Conservation (phyloP, 2,113 vertebrate genomes). For the Spilogale gracilis region DNA sequence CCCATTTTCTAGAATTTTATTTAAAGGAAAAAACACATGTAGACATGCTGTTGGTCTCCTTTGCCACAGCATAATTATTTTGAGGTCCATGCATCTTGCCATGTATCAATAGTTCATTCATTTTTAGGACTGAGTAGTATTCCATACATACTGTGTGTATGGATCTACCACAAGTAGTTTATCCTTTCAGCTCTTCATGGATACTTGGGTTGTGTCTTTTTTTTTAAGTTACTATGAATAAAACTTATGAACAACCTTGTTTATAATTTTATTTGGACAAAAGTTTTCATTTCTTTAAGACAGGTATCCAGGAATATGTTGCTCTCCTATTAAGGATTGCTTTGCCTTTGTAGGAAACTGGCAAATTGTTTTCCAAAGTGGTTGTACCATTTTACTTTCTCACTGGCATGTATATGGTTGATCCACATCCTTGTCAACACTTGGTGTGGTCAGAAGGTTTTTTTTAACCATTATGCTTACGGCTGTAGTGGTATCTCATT, state of each 20-base stretch:
- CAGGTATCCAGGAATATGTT: not conserved
- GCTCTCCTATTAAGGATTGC: not conserved
- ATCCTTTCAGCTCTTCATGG: not conserved
- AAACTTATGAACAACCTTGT: not conserved
- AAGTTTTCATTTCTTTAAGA: conserved; percentile 34
- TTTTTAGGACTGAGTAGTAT: conserved; percentile 20
- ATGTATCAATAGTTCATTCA: not conserved
- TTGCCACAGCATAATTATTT: conserved; percentile 12
- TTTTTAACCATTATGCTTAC: not conserved
- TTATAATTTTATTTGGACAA: not conserved
- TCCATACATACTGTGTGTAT: not conserved
- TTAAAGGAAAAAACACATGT: not conserved
- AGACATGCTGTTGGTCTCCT: not conserved
- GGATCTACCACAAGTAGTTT: not conserved
- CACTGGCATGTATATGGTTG: not conserved
- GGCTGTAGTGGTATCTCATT: not conserved
- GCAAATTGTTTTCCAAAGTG: conserved; percentile 12
- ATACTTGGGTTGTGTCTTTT: not conserved
- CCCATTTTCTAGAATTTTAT: conserved; percentile 34
- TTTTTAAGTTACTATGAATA: conserved; percentile 12
- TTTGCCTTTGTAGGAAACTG: conserved; percentile 3
- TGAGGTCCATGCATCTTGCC: not conserved
- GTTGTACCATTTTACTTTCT: conserved; percentile 6
- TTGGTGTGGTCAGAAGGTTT: not conserved
- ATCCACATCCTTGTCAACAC: not conserved